Evolutionary conservation across 2,797 vertebrate species (phyloP).

Genomic region (Orientallactaga sibirica): DNA sequence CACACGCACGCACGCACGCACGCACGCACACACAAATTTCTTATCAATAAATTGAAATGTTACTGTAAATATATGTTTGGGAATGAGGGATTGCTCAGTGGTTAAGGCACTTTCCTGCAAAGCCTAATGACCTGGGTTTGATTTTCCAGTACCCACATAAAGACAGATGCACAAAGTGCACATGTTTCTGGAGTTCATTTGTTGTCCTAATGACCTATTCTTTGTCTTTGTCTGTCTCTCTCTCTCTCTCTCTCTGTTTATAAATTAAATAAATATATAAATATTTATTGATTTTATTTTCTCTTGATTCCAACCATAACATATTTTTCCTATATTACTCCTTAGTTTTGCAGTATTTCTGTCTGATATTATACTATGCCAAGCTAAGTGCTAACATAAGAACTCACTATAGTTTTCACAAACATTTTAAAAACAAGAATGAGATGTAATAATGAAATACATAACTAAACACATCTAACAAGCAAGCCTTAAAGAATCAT

Average conservation of each 20-base stretch:
- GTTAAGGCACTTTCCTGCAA: too few relatives aligned
- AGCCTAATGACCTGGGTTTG: too few relatives aligned
- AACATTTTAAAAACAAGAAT: background rate
- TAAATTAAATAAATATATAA: slow-evolving; percentile 46
- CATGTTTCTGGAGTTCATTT: too few relatives aligned
- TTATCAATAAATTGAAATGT: slow-evolving; percentile 50
- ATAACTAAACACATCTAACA: background rate
- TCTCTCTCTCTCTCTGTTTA: too few relatives aligned
- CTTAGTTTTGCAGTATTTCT: slow-evolving; percentile 63
- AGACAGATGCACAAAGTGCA: too few relatives aligned
- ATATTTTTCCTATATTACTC: slow-evolving; percentile 47
- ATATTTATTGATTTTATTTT: slow-evolving; percentile 82
- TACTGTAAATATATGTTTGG: slow-evolving; percentile 59
- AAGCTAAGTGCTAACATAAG: slow-evolving; percentile 61
- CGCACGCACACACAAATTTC: background rate
- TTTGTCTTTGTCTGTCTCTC: too few relatives aligned
- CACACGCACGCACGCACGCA: background rate
- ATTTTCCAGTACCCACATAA: too few relatives aligned
- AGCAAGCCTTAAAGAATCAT: background rate
- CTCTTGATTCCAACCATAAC: slow-evolving; percentile 61
- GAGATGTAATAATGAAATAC: background rate
- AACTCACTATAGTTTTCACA: background rate
- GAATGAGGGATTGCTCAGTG: too few relatives aligned
- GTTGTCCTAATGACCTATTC: too few relatives aligned
- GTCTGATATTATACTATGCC: slow-evolving; percentile 17